Evolutionary conservation across 2,888 invertebrate species (phyloP), one percentile per base, ranked within the genome.

Genomic region (Chloroclysta siterata): DNA sequence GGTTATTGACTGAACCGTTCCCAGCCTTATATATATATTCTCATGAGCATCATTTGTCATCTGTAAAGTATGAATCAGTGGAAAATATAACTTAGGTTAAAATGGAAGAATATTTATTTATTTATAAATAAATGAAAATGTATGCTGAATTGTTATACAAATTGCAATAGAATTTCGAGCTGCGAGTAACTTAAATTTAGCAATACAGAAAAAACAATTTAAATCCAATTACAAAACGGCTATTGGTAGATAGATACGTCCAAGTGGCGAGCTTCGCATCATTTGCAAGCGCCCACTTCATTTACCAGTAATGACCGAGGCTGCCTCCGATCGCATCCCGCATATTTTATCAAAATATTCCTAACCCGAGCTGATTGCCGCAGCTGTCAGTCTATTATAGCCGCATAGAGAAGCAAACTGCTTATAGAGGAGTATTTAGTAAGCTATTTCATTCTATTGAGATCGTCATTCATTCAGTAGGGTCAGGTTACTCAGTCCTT

Each of bases 231-330:
- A 5, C 15, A 15, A 44, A 15, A 44, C 1, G 14, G 42, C 6
- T 3, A 3, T 10, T 11, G 11, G 36, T 39, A 39, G 44, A 22
- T 22, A 22, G 22, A 22, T 57, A 59, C 55, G 48, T 51, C 46
- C 33, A 47, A 58, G 46, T 17, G 42, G 70, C 70, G 66, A 72
- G 75, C 74, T 77, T 77, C 77, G 77, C 75, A 79, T 81, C 80
- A 82, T 85, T 84, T 79, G 77, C 75, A 78, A 72, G 69, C 69
- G 65, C 74, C 74, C 77, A 82, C 80, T 84, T 82, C 84, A 85
- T 85, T 84, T 81, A 61, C 70, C 66, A 69, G 79, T 82, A 83
- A 85, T 82, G 79, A 81, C 75, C 71, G 72, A 70, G 72, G 70
- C 65, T 69, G 70, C 70, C 76, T 71, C 71, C 63, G 69, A 77